Evolutionary conservation across 35 echinoderm and acorn worm species (phyloP).

Genomic region (Ptychodera flava): DNA sequence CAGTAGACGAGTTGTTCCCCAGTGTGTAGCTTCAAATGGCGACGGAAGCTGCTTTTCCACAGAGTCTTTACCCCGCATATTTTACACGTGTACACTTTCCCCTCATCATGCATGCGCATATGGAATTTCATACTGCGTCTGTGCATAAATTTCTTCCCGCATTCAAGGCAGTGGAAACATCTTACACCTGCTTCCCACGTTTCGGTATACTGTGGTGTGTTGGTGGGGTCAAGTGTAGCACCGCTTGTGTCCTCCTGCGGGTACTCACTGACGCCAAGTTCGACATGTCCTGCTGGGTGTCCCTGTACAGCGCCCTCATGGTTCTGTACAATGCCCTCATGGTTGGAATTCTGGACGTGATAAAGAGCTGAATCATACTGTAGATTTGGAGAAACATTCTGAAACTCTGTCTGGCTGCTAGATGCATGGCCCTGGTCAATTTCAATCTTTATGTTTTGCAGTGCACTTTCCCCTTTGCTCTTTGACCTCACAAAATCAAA

Average conservation of each 20-base stretch:
- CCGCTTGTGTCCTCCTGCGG: background rate
- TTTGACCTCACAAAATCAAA: no score
- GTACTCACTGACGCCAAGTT: background rate
- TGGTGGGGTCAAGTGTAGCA: no score
- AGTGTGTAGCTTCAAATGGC: slow-evolving; percentile 19
- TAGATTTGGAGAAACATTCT: no score
- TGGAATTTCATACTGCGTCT: background rate
- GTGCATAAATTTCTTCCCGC: background rate
- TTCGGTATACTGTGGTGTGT: no score
- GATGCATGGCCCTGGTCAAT: no score
- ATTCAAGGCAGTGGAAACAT: background rate
- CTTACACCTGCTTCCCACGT: background rate
- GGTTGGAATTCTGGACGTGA: background rate
- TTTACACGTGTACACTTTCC: background rate
- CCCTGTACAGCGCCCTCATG: background rate
- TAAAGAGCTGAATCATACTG: no score
- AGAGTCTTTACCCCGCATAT: background rate
- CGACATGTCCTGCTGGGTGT: background rate
- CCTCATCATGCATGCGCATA: background rate
- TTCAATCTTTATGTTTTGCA: no score
- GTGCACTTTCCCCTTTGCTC: no score
- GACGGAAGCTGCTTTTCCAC: background rate
- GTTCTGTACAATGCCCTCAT: background rate
- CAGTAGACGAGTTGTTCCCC: background rate
- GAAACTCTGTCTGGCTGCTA: no score